Evolutionary conservation across 2,113 vertebrate genomes (phyloP), one percentile per base, ranked within the genome.

Genomic region (Osmerus eperlanus): DNA sequence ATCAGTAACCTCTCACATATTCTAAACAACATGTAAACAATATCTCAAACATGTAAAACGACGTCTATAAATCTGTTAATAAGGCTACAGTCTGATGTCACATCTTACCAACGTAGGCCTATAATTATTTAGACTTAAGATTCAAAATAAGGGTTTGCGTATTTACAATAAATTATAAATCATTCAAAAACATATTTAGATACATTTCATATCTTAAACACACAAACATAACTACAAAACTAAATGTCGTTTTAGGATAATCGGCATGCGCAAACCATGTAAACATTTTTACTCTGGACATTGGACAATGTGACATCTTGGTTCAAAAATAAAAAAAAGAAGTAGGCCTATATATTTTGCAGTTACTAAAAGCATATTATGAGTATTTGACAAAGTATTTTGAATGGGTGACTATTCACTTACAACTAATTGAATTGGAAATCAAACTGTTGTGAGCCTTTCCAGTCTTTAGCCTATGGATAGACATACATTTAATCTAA

Each of bases 111-210:
- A 47, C 7, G 41, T 47, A 47, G 41, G 41, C 9, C 41, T 47
- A 47, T 47, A 47, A 9, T 47, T 12, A 12, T 47, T 47, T 11
- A 1, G 5, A 47, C 41, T 47, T 47, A 47, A 47, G 9, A 47
- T 47, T 47, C 9, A 47, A 47, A 47, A 11, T 47, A 47, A 47
- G 1, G 80, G 78, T 87, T 81, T 14, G 8, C 16, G 6, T 86
- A 85, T 90, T 67, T 90, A 91, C 88, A 93, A 92, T 90, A 93
- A 92, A 90, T 92, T 87, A 90, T 84, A 88, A 85, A 84, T 69
- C 72, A 77, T 82, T 47, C 72, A 81, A 77, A 84, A 81, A 78
- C 54, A 68, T 78, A 51, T 74, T 81, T 60, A 63, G 65, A 85
- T 79, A 79, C 66, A 81, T 77, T 74, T 68, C 11, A 41, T 73